phyloP scores from a whole-genome alignment of 2,113 vertebrate species.

The Neolamprologus caudopunctatus region DNA sequence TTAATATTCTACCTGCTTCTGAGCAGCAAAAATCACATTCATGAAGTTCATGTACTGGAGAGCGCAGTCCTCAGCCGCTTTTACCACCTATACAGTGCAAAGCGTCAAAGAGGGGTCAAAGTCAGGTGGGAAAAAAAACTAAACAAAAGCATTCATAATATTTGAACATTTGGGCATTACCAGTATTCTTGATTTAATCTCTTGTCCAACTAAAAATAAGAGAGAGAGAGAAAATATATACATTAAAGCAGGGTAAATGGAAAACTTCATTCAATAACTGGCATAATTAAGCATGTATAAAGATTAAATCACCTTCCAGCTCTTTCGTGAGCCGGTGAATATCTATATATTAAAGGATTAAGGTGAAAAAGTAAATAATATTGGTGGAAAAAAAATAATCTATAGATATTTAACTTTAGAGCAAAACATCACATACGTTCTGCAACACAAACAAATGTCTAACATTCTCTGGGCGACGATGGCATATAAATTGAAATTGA shows the following conservation, averaged over 20 bases:
- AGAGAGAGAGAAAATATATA: neutral
- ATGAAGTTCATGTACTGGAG: slow-evolving; percentile 98
- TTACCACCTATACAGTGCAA: slow-evolving; percentile 79
- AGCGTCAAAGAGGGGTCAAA: neutral
- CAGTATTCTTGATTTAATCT: slow-evolving; percentile 92
- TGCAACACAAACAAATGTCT: neutral
- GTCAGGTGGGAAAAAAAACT: neutral
- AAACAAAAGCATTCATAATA: neutral
- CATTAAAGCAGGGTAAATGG: neutral
- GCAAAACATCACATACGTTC: neutral
- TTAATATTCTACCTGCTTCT: slow-evolving; percentile 81
- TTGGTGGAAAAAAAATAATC: neutral
- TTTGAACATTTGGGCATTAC: slow-evolving; percentile 64
- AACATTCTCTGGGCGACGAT: neutral
- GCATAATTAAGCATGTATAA: neutral
- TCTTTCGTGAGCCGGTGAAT: slow-evolving; percentile 87
- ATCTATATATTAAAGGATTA: slow-evolving; percentile 71
- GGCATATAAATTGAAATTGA: neutral
- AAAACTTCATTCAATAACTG: neutral
- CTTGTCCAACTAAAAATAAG: slow-evolving; percentile 75
- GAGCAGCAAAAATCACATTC: slow-evolving; percentile 96
- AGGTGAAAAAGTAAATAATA: neutral
- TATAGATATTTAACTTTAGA: neutral
- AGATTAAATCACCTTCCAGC: slow-evolving; percentile 74
- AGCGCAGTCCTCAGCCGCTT: slow-evolving; percentile 91